Conservation (phyloP, 2,113 vertebrate species). For the Pollimyrus isidori region DNA sequence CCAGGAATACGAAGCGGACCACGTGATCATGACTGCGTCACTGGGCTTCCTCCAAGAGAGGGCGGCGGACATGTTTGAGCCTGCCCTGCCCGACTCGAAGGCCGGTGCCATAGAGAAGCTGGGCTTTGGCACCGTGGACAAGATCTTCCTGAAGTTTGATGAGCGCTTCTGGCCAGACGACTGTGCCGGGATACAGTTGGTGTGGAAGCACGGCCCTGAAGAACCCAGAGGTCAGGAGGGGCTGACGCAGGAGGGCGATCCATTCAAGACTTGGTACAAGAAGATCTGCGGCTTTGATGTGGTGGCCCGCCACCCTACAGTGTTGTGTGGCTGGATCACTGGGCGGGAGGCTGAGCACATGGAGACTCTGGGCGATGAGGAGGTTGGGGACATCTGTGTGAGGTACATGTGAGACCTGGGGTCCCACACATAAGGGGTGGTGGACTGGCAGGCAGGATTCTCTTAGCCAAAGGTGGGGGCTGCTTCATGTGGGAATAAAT, state of each 20-base stretch:
- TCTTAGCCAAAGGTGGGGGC: background rate
- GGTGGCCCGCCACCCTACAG: slow-evolving; percentile 44
- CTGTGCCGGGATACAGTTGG: slow-evolving; percentile 44
- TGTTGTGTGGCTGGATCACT: slow-evolving; percentile 49
- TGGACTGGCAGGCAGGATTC: background rate
- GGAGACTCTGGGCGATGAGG: slow-evolving; percentile 40
- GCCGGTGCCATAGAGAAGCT: slow-evolving; percentile 40
- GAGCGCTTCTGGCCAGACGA: slow-evolving; percentile 47
- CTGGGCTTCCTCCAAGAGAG: slow-evolving; percentile 38
- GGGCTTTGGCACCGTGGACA: slow-evolving; percentile 45
- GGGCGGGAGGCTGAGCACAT: slow-evolving; percentile 47
- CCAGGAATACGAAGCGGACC: slow-evolving; percentile 37
- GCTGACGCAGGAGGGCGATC: slow-evolving; percentile 19
- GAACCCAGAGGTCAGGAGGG: slow-evolving; percentile 27
- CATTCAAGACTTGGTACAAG: slow-evolving; percentile 45
- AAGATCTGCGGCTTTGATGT: slow-evolving; percentile 51
- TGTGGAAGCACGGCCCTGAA: slow-evolving; percentile 45
- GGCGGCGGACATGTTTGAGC: slow-evolving; percentile 38
- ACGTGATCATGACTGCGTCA: slow-evolving; percentile 43
- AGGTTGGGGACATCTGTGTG: slow-evolving; percentile 35
- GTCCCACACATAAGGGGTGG: background rate
- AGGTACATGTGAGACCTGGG: slow-evolving; percentile 23
- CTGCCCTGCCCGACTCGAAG: slow-evolving; percentile 36
- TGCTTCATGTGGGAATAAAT: background rate
- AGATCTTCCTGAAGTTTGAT: slow-evolving; percentile 47